Evolutionary conservation across 2,888 invertebrate genomes (phyloP).

Genomic region (Chalcis sispes): DNA sequence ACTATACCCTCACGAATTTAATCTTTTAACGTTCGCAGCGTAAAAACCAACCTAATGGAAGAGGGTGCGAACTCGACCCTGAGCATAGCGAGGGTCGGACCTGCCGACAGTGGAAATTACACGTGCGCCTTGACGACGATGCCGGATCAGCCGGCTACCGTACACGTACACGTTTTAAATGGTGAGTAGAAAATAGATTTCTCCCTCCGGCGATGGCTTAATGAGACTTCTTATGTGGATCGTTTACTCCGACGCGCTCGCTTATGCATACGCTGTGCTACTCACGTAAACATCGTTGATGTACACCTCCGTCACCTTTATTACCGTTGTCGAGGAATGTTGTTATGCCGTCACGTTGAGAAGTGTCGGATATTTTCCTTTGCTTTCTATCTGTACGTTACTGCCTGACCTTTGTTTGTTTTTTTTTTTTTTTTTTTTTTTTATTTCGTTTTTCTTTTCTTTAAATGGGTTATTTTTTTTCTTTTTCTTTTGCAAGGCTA

Average conservation of each 20-base stretch:
- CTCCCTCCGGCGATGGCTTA: not conserved
- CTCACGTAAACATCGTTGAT: too few relatives aligned
- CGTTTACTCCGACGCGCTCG: too few relatives aligned
- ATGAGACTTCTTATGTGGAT: slow-evolving; percentile 2
- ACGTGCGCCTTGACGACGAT: slow-evolving; percentile 77
- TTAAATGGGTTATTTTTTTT: too few relatives aligned
- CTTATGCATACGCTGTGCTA: not conserved
- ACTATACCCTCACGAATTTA: too few relatives aligned
- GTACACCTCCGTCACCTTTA: not conserved
- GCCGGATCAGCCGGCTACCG: slow-evolving; percentile 76
- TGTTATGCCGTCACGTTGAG: too few relatives aligned
- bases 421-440: too few relatives aligned
- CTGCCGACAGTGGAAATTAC: slow-evolving; percentile 78
- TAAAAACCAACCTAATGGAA: slow-evolving; percentile 77
- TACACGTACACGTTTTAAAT: slow-evolving; percentile 78
- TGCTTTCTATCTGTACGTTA: too few relatives aligned
- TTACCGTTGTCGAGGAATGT: too few relatives aligned
- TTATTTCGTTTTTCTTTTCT: too few relatives aligned
- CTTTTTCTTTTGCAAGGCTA: too few relatives aligned
- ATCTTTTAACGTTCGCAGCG: slow-evolving; percentile 70
- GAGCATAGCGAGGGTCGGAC: slow-evolving; percentile 76
- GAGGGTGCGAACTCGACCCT: slow-evolving; percentile 77
- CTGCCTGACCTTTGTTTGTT: too few relatives aligned
- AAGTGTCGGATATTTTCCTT: too few relatives aligned
- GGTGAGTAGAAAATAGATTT: slow-evolving; percentile 71